phyloP scores from a whole-genome alignment of 2,888 invertebrate genomes.

The Lithosia quadra region DNA sequence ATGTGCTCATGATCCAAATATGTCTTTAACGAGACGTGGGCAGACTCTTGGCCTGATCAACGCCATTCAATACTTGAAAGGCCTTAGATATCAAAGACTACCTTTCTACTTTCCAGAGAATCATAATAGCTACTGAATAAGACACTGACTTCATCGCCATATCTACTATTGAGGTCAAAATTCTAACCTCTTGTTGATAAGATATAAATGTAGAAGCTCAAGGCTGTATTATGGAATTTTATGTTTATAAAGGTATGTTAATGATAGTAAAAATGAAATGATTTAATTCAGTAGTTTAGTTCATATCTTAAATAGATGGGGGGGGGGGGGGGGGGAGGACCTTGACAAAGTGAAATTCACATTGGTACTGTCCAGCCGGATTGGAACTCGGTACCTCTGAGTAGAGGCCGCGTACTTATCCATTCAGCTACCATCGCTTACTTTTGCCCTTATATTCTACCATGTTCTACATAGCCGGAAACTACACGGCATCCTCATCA shows the following conservation, averaged over 20 bases:
- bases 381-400: too few species aligned
- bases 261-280: neutral
- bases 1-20: neutral
- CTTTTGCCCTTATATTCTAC: too few species aligned
- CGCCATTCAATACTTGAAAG: neutral
- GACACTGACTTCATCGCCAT: slow-evolving; percentile 6
- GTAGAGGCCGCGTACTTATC: too few species aligned
- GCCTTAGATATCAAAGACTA: neutral
- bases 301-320: neutral
- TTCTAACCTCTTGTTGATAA: slow-evolving; percentile 9
- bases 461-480: too few species aligned
- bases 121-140: neutral
- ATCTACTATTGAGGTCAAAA: slow-evolving; percentile 2
- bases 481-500: neutral
- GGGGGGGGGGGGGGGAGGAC: too few species aligned
- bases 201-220: slow-evolving; percentile 1
- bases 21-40: neutral
- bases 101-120: neutral
- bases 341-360: too few species aligned
- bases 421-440: too few species aligned
- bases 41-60: neutral
- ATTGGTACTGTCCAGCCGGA: too few species aligned
- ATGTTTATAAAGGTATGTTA: neutral
- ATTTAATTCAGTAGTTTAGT: neutral
- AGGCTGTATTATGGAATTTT: neutral